Evolutionary conservation across 2,888 invertebrate genomes (phyloP), one percentile per base, ranked within the genome.

Genomic region (Rhaphigaster nebulosa): DNA sequence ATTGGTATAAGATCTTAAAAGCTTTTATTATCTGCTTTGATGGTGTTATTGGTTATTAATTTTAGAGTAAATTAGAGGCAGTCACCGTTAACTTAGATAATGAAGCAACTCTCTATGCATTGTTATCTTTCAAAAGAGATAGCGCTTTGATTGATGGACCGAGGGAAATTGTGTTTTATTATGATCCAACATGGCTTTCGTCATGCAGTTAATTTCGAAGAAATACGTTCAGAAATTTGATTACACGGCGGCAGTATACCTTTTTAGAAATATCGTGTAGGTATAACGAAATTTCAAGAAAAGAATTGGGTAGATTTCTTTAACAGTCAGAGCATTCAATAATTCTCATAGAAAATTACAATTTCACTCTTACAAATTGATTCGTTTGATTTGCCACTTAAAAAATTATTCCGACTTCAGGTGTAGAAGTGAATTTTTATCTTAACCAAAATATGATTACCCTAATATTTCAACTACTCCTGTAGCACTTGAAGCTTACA

Each of bases 81-180:
- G 20, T 80, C 45, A 80, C 80, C 80, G 80, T 80, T 80, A 45
- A 41, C 13, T 80, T 80, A 41, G 45, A 80, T 80, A 80, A 80
- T 80, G 41, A 80, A 80, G 45, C 26, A 26, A 41, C 38, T 38
- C 80, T 80, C 41, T 45, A 80, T 41, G 38, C 26, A 80, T 80
- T 80, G 80, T 80, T 80, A 80, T 80, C 80, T 41, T 80, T 80
- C 41, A 80, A 80, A 80, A 80, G 80, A 80, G 80, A 80, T 80
- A 80, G 80, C 41, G 80, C 80, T 23, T 45, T 80, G 80, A 80
- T 80, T 80, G 80, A 80, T 80, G 80, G 45, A 18, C 29, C 29
- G 29, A 29, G 29, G 65, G 65, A 65, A 65, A 65, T 65, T 65
- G 65, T 65, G 65, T 65, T 65, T 65, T 65, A 29, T 65, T 65